Evolutionary conservation across 1,140 invertebrate genomes (phyloP), one percentile per base, ranked within the genome.

Genomic region (Monochamus saltuarius): DNA sequence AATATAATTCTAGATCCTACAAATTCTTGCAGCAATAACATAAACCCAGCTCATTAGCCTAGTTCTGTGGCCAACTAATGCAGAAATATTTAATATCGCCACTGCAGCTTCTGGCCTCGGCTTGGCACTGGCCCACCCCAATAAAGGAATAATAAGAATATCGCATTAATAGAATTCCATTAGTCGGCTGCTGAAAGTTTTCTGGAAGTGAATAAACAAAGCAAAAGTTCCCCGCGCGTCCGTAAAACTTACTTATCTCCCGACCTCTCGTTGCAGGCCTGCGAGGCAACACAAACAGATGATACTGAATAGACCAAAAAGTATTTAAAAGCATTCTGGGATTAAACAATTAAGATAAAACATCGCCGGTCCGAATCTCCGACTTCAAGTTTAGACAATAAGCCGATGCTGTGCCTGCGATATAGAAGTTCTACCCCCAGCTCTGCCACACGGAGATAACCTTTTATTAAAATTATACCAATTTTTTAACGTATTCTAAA

Each of bases 321-420:
- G 70, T 71, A 72, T 70, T 73, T 73, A 73, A 73, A 73, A 73
- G 72, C 68, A 73, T 73, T 73, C 65, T 62, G 65, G 69, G 72
- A 73, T 73, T 73, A 73, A 72, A 68, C 69, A 68, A 71, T 72
- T 72, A 71, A 72, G 70, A 72, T 72, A 72, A 72, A 72, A 68
- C 69, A 71, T 67, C 49, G 61, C 47, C 55, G 49, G 52, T 57
- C 53, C 22, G 22, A 29, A 29, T 6, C 22, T 29, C 22, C 22
- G 22, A 29, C 22, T 29, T 29, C 22, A 29, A 29, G 22, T 29
- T 29, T 29, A 29, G 22, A 29, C 22, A 29, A 29, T 29, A 29
- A 29, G 22, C 22, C 22, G 22, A 29, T 29, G 22, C 22, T 29
- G 22, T 29, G 22, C 6, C 22, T 29, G 22, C 6, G 22, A 29